Evolutionary conservation across 2,113 vertebrate species (phyloP).

Genomic region (Oenanthe oenanthe): DNA sequence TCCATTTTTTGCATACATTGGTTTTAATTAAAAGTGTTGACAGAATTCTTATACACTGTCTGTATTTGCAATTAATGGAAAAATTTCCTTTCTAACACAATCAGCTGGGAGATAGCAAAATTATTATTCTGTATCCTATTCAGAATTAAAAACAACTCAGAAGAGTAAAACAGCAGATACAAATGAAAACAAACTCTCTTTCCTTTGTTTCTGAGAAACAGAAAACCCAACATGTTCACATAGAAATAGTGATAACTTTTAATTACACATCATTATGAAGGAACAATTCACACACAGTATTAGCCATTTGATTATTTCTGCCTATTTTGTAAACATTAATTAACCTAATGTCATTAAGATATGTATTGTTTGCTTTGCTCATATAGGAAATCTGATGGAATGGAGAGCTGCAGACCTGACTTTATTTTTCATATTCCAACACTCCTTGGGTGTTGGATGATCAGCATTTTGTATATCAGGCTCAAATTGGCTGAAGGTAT

Average conservation of each 20-base stretch:
- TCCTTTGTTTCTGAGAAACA: neutral
- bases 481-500: neutral
- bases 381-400: neutral
- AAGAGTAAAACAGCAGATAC: neutral
- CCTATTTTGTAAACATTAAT: neutral
- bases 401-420: neutral
- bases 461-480: neutral
- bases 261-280: neutral
- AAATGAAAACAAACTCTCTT: neutral
- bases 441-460: neutral
- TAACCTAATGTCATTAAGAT: neutral
- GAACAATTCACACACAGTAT: neutral
- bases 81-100: neutral
- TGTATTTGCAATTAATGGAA: neutral
- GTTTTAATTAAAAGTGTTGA: slow-evolving; percentile 47
- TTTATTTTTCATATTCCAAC: neutral
- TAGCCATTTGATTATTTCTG: neutral
- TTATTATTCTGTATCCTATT: slow-evolving; percentile 26
- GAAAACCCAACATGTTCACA: neutral
- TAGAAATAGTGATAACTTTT: neutral
- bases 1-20: neutral
- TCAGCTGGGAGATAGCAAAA: slow-evolving; percentile 27
- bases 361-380: neutral
- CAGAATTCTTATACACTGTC: neutral
- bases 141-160: slow-evolving; percentile 7